These are phyloP conservation scores for Nipponacmea schrenckii DNA, from an alignment of 2,888 invertebrate species.

Conservation along the genomic window DNA sequence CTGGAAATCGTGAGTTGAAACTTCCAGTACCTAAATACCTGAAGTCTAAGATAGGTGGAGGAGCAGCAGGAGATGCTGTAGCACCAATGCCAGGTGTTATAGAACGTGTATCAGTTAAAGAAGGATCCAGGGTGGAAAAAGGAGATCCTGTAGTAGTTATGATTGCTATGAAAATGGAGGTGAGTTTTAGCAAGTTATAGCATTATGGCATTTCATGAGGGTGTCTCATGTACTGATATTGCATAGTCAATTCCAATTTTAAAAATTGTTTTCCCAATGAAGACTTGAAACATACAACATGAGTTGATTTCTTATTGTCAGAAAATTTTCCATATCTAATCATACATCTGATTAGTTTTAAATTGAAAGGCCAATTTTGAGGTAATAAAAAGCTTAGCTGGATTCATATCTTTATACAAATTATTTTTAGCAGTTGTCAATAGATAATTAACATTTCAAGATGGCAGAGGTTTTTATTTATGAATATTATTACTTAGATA, in stretches of 20 bases:
- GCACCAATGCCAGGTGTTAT: constrained; percentile 98
- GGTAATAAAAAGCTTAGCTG: too few species aligned
- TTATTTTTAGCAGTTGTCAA: too few species aligned
- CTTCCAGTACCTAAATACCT: constrained; percentile 69
- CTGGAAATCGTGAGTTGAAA: constrained; percentile 55
- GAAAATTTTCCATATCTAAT: neutral
- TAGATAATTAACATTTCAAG: too few species aligned
- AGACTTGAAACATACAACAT: too few species aligned
- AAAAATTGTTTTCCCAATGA: too few species aligned
- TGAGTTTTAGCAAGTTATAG: constrained; percentile 56
- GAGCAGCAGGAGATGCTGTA: constrained; percentile 71
- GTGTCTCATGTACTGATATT: neutral
- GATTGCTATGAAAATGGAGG: constrained; percentile 99
- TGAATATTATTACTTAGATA: too few species aligned
- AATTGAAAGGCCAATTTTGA: neutral
- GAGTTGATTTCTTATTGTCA: too few species aligned
- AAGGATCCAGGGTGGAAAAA: constrained; percentile 83
- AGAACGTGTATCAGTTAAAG: constrained; percentile 86
- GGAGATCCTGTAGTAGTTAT: constrained; percentile 93
- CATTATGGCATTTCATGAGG: neutral
- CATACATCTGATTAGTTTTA: neutral
- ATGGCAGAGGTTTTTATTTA: too few species aligned
- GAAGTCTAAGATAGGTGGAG: constrained; percentile 60
- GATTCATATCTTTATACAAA: too few species aligned
- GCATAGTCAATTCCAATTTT: neutral